phyloP scores from a whole-genome alignment of 2,113 vertebrate species.

The Chauna torquata region DNA sequence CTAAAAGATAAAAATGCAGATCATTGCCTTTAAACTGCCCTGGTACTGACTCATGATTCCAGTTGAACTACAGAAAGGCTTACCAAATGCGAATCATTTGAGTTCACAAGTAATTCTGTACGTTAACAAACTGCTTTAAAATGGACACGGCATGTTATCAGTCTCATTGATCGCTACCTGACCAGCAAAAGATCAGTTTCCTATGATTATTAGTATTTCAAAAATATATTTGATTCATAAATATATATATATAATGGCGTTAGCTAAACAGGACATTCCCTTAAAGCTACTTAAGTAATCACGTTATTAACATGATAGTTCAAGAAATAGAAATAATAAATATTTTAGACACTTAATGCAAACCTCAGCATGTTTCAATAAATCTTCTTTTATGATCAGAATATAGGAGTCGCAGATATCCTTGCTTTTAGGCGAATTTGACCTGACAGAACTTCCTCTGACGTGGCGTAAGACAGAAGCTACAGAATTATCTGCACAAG shows the following conservation, averaged over 20 bases:
- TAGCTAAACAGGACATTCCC: not conserved
- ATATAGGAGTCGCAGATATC: not conserved
- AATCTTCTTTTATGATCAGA: not conserved
- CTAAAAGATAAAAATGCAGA: not conserved
- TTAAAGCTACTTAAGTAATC: not conserved
- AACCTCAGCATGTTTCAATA: not conserved
- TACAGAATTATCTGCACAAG: not conserved
- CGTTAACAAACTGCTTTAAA: not conserved
- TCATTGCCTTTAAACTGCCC: not conserved
- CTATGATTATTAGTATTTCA: not conserved
- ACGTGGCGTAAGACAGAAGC: not conserved
- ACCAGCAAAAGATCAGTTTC: not conserved
- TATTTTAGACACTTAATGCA: not conserved
- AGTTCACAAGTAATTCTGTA: not conserved
- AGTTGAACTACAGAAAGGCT: not conserved
- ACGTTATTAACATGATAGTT: not conserved
- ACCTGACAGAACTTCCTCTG: not conserved
- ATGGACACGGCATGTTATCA: not conserved
- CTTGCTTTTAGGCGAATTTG: not conserved
- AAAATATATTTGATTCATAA: not conserved
- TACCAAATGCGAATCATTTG: not conserved
- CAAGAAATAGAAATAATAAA: not conserved
- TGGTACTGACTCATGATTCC: not conserved
- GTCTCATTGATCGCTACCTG: not conserved
- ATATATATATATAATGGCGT: not conserved